Percentiles rank a stretch among this genome's conserved stretches.
phyloP scores from a whole-genome alignment of 2,113 vertebrate species.

The Jaculus jaculus region DNA sequence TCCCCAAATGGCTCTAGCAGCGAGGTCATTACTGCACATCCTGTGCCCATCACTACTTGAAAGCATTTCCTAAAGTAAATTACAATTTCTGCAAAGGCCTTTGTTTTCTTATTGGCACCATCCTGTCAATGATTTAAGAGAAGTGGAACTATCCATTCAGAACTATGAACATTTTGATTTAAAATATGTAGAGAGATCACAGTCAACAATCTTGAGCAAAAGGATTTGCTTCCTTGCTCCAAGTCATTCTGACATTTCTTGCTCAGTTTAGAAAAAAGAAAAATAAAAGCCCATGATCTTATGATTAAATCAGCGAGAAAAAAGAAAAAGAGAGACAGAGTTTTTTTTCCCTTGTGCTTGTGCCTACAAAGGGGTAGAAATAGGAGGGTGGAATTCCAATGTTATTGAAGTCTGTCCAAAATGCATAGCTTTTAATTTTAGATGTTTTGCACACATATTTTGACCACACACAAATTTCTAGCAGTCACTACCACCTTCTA shows the following conservation, averaged over 20 bases:
- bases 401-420: not conserved
- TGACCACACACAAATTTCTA: rapidly evolving
- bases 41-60: not conserved
- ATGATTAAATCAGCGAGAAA: not conserved
- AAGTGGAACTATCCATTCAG: not conserved
- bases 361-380: not conserved
- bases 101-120: not conserved
- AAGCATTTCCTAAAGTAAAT: slow-evolving; percentile 14
- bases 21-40: not conserved
- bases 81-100: not conserved
- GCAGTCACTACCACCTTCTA: no score
- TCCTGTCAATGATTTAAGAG: not conserved
- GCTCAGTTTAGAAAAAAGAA: not conserved
- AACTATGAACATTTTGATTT: slow-evolving; percentile 15
- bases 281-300: not conserved
- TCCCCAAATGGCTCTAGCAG: not conserved
- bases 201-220: not conserved
- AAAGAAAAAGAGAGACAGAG: not conserved
- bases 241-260: not conserved
- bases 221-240: not conserved
- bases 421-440: not conserved
- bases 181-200: not conserved
- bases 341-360: not conserved
- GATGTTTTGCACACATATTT: not conserved
- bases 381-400: not conserved